Conservation (phyloP, 2,113 vertebrate species). For the Prietella phreatophila region DNA sequence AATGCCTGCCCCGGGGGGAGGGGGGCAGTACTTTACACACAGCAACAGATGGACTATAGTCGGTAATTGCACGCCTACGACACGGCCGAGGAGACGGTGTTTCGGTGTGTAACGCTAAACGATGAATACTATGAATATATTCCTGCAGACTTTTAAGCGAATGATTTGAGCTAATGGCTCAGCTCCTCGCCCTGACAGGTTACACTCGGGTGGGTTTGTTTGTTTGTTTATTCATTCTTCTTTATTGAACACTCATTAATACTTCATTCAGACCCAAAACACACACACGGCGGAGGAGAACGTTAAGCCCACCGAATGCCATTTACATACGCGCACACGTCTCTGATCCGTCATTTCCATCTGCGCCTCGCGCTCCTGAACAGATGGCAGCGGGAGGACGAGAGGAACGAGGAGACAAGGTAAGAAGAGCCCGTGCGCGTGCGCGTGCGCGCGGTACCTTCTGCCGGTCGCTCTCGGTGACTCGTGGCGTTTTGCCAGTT, state of each 20-base stretch:
- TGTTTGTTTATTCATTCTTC: neutral
- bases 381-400: conserved; percentile 37
- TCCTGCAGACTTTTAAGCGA: neutral
- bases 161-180: neutral
- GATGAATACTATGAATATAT: conserved; percentile 13
- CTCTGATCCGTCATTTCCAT: conserved; percentile 37
- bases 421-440: neutral
- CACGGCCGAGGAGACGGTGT: neutral
- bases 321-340: conserved; percentile 11
- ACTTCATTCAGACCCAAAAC: conserved; percentile 1
- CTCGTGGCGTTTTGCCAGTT: neutral
- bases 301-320: conserved; percentile 1
- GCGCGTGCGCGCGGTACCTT: neutral
- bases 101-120: neutral
- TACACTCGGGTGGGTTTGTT: conserved; percentile 5
- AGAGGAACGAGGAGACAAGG: conserved; percentile 11
- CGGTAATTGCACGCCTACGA: neutral
- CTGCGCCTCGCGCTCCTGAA: conserved; percentile 35
- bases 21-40: neutral
- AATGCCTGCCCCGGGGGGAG: neutral
- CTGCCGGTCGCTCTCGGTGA: neutral
- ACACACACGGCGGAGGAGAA: conserved; percentile 10
- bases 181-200: neutral
- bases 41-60: conserved; percentile 4
- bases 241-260: conserved; percentile 30